Base-by-base conservation (phyloP, 2,797 vertebrate genomes). In the Pantherophis alleghaniensis region DNA sequence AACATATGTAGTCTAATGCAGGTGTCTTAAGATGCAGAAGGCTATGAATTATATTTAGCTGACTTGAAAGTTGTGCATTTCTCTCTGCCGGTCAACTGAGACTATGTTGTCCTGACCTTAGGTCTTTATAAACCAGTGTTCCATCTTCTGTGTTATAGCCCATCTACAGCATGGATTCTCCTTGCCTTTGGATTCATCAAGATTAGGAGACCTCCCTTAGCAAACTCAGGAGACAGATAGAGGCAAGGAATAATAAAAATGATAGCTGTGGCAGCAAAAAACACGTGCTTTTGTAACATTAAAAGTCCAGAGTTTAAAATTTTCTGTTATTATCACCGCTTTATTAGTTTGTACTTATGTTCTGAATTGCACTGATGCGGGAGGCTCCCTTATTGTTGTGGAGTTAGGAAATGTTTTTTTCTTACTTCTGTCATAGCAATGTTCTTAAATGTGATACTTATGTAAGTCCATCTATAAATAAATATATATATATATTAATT, bases 391-490 rank as follows among this genome's bases (percentile, higher is more conserved):
- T 56, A 55, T 66, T 83, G 37, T 79, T 91, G n/a, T 55, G 92
- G 28, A 83, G 24, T 89, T 83, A 51, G 37, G 47, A 89, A 47
- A 56, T 37, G 0, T 1, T 90, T 86, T 56, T 83, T 79, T 87
- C 86, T 24, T 91, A 93, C 47, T 83, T 20, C 88, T 90, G 90
- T 66, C 37, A 55, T 63, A 63, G 74, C n/a, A 74, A 14, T 90
- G 5, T 63, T 32, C 86, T 94, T 90, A 87, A 89, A 92, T 47
- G 14, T 92, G 83, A 91, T 92, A 95, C 91, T 93, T 95, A 90
- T 66, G 22, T 94, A 42, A 88, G 96, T 96, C 88, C 94, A 94
- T 96, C 92, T 95, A 87, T 96, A 87, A 95, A 95, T 96, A 74
- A 91, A 96, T 26, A 47, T 26, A 47, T 74, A 90, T 32, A 47